Conservation (phyloP, 1,140 invertebrate genomes). For the Aphidius ervi region DNA sequence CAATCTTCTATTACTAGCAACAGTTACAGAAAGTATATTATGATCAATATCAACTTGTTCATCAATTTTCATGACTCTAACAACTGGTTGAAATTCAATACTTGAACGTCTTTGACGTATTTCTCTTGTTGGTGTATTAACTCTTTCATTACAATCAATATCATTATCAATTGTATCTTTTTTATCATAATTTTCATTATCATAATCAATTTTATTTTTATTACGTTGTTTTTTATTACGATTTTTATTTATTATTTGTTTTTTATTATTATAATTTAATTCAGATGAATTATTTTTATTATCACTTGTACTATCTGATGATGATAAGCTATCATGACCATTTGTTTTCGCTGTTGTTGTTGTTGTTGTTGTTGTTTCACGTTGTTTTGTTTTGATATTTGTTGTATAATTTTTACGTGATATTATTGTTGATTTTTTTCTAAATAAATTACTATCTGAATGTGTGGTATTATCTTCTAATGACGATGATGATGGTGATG, state of each 20-base stretch:
- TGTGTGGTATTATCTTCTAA: conserved; percentile 25
- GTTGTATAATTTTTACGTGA: conserved; percentile 33
- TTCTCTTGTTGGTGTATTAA: conserved; percentile 36
- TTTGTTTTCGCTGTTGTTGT: not conserved
- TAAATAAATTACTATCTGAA: conserved; percentile 30
- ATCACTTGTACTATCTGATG: not conserved
- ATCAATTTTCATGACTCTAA: conserved; percentile 51
- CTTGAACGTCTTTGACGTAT: conserved; percentile 45
- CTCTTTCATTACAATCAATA: conserved; percentile 34
- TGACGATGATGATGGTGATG: too few species aligned
- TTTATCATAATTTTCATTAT: conserved; percentile 40
- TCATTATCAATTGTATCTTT: conserved; percentile 33
- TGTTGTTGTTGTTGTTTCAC: not conserved
- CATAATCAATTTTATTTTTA: conserved; percentile 30
- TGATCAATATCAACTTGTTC: conserved; percentile 49
- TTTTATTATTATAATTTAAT: conserved; percentile 24
- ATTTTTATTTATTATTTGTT: conserved; percentile 29
- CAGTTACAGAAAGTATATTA: conserved; percentile 45
- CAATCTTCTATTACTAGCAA: conserved; percentile 46
- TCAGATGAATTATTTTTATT: conserved; percentile 17
- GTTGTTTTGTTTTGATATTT: conserved; percentile 2
- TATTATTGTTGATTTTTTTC: conserved; percentile 29
- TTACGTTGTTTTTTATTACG: conserved; percentile 25
- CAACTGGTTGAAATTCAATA: conserved; percentile 51
- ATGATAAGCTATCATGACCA: not conserved